phyloP scores from a whole-genome alignment of 2,888 invertebrate species.

The Orthonychiurus folsomi region DNA sequence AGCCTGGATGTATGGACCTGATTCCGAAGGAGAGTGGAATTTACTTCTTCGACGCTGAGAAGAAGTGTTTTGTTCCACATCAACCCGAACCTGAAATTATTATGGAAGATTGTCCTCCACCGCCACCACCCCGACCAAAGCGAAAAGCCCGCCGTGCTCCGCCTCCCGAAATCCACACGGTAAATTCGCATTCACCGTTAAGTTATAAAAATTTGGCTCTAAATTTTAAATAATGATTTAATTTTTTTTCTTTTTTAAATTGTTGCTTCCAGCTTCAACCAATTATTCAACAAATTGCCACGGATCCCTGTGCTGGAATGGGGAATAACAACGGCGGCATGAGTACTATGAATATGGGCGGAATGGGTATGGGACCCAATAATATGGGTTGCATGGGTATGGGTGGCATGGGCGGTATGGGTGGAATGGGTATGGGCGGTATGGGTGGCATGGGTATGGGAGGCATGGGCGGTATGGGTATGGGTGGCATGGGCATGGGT shows the following conservation, averaged over 20 bases:
- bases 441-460: background rate
- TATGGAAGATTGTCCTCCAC: background rate
- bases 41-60: constrained; percentile 23
- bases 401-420: too few species aligned
- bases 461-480: background rate
- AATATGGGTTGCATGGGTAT: background rate
- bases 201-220: background rate
- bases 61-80: background rate
- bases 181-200: too few species aligned
- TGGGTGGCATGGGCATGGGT: constrained; percentile 6
- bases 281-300: background rate
- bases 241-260: background rate
- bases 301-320: too few species aligned
- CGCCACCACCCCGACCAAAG: background rate
- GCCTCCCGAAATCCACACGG: too few species aligned
- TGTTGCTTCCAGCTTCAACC: constrained; percentile 4
- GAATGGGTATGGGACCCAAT: background rate
- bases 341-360: background rate
- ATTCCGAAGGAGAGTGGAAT: constrained; percentile 25
- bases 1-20: background rate
- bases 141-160: too few species aligned
- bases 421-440: background rate
- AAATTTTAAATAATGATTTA: background rate
- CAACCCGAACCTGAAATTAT: background rate
- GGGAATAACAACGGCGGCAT: too few species aligned